Conservation (phyloP, 2,113 vertebrate species). For the Crotalus helleri region DNA sequence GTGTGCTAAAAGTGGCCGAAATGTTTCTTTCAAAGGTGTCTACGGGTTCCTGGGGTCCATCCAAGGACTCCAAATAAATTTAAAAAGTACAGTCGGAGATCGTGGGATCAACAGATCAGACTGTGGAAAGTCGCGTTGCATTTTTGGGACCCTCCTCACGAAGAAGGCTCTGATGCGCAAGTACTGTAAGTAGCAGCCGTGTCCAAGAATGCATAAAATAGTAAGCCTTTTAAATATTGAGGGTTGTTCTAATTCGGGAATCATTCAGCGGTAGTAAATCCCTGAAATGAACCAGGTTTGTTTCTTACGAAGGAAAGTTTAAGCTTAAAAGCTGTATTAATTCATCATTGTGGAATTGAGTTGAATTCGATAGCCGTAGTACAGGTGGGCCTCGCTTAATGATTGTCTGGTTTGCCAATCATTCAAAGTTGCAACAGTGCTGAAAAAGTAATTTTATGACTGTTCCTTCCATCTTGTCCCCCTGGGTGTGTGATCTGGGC, state of each 20-base stretch:
- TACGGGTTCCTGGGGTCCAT: slow-evolving; percentile 86
- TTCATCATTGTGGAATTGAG: neutral
- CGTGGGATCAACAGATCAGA: slow-evolving; percentile 97
- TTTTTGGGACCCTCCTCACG: slow-evolving; percentile 87
- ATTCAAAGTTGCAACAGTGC: neutral
- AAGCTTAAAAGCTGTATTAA: neutral
- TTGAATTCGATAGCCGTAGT: neutral
- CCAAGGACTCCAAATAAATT: slow-evolving; percentile 97
- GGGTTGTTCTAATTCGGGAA: neutral
- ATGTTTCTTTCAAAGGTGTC: slow-evolving; percentile 66
- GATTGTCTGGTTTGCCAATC: neutral
- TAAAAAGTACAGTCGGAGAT: slow-evolving; percentile 94
- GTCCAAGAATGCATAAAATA: neutral
- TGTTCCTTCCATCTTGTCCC: neutral
- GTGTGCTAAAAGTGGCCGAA: neutral
- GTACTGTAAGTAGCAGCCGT: slow-evolving; percentile 75
- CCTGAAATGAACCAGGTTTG: neutral
- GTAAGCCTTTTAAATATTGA: neutral
- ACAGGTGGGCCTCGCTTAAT: neutral
- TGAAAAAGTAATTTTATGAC: neutral
- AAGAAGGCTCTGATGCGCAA: slow-evolving; percentile 72
- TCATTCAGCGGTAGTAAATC: neutral
- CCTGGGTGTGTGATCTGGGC: neutral
- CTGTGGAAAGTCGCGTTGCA: slow-evolving; percentile 94
- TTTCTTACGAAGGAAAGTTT: neutral